Evolutionary conservation across 2,797 vertebrate species (phyloP), one percentile per base, ranked within the genome.

Genomic region (Tympanoctomys barrerae): DNA sequence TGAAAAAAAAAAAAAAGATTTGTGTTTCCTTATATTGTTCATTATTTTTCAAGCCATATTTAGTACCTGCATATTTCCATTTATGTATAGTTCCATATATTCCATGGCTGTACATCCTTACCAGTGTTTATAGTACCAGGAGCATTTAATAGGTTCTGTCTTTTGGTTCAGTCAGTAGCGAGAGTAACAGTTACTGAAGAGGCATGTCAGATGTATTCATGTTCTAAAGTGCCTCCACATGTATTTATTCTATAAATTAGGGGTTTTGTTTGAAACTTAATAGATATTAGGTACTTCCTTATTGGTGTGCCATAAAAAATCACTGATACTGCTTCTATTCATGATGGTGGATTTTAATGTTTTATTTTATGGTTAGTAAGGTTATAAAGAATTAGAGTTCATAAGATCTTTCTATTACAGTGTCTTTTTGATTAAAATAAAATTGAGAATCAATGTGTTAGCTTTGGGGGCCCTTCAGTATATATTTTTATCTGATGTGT

Each of bases 201-300:
- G 62, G 49, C 19, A 85, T 49, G 10, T 59, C 36, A 71, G 57
- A 61, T 83, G 4, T 75, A 73, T 94, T 86, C 49, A 82, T 89
- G 42, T 70, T 89, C 75, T 85, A 88, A 82, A 88, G 33, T 91
- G n/a, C 36, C 52, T 94, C 59, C 52, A 59, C 7, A 31, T 82
- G 13, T 71, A 68, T 73, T 94, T 87, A 71, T 78, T 49, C 18
- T 87, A 28, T 62, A 39, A 64, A n/a, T 80, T 89, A 91, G 78
- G 18, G 71, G 81, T 79, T 95, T 71, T 87, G 21, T 83, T 94
- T 92, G 62, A 94, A 87, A 95, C 22, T 79, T 84, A 91, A 86
- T 64, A 88, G 84, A 71, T 61, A 73, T 90, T 59, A 96, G 42
- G 87, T 36, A 78, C 22, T n/a, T 91, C 13, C 16, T 94, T 90